phyloP scores from a whole-genome alignment of 2,888 invertebrate genomes.

The Lysandra coridon region DNA sequence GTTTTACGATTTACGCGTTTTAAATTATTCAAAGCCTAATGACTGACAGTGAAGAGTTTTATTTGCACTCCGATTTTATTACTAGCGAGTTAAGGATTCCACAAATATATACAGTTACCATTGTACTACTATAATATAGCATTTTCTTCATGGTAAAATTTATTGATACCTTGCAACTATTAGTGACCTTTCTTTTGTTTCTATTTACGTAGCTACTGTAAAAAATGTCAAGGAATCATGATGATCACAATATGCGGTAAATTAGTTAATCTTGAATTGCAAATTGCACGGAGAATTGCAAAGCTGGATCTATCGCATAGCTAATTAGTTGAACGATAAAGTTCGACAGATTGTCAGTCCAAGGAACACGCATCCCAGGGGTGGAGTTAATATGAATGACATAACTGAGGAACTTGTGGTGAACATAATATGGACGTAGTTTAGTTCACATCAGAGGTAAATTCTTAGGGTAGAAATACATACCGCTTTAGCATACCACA shows the following conservation, averaged over 20 bases:
- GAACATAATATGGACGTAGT: conserved; percentile 7
- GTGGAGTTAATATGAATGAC: conserved; percentile 18
- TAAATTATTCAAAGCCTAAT: not conserved
- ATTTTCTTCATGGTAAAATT: too few relatives aligned
- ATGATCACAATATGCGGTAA: not conserved
- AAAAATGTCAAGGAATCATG: not conserved
- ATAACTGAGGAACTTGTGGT: conserved; percentile 15
- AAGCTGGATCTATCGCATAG: conserved; percentile 9
- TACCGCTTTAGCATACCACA: too few relatives aligned
- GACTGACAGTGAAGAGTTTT: not conserved
- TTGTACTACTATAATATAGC: not conserved
- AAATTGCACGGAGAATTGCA: conserved; percentile 14
- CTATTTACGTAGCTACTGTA: too few relatives aligned
- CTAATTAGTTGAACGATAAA: conserved; percentile 15
- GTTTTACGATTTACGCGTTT: conserved; percentile 2
- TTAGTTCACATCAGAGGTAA: not conserved
- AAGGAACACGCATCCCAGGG: conserved; percentile 17
- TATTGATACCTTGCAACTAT: too few relatives aligned
- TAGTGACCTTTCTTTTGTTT: too few relatives aligned
- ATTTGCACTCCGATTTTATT: not conserved
- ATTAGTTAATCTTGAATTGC: conserved; percentile 18
- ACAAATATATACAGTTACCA: not conserved
- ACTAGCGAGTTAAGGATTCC: not conserved
- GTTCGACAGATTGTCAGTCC: conserved; percentile 22
- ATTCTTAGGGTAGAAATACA: not conserved